A percentile compares a stretch with the other conserved stretches of the same genome.
Conservation (phyloP, 2,888 invertebrate species). For the Noctua janthe region DNA sequence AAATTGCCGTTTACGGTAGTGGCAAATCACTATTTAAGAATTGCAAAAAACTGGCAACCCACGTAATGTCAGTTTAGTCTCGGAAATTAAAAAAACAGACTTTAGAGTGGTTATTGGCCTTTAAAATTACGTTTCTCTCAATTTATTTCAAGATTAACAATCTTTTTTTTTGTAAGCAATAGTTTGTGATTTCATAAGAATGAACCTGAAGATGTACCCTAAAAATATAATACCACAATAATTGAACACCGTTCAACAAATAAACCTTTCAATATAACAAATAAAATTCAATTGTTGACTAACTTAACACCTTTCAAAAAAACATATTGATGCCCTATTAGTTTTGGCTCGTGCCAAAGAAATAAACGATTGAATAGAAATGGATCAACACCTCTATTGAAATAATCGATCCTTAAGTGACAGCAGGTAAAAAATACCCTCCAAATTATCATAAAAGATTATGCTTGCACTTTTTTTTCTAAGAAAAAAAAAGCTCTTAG, state of each 20-base stretch:
- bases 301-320: neutral
- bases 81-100: too few species aligned
- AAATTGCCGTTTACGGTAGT: too few species aligned
- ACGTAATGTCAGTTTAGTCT: too few species aligned
- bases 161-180: too few species aligned
- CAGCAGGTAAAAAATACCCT: constrained; percentile 62
- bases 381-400: constrained; percentile 71
- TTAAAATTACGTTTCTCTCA: neutral
- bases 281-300: constrained; percentile 15
- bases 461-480: constrained; percentile 59
- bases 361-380: constrained; percentile 56
- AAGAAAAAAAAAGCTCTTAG: constrained; percentile 65
- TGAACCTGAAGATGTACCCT: constrained; percentile 8
- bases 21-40: too few species aligned
- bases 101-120: neutral
- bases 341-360: constrained; percentile 68
- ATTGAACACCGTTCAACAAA: constrained; percentile 3
- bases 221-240: neutral
- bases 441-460: constrained; percentile 53
- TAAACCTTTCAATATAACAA: neutral
- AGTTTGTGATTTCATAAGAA: constrained; percentile 3
- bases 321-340: constrained; percentile 60
- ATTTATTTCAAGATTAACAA: neutral
- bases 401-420: constrained; percentile 67
- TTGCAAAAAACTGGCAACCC: too few species aligned